Percentiles rank a stretch among this genome's conserved stretches.
Conservation (phyloP, 2,888 invertebrate genomes). For the Myathropa florea region DNA sequence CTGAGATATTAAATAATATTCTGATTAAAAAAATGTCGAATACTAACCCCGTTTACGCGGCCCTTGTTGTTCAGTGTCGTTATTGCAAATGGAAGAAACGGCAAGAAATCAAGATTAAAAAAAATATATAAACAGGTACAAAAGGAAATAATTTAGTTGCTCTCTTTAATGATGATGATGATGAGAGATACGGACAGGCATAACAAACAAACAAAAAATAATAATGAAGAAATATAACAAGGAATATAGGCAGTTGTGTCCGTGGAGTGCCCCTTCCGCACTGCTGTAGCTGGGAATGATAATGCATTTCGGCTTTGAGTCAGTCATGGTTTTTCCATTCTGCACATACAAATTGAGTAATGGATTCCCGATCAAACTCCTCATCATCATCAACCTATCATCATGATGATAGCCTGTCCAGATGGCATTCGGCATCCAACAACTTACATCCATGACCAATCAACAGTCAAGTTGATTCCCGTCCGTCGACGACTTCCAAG, state of each 20-base stretch:
- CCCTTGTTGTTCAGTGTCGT: slow-evolving; percentile 65
- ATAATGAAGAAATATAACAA: slow-evolving; percentile 6
- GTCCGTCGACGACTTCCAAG: slow-evolving; percentile 50
- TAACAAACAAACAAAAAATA: slow-evolving; percentile 21
- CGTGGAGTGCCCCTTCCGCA: background rate
- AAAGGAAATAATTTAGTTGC: slow-evolving; percentile 57
- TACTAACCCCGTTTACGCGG: slow-evolving; percentile 71
- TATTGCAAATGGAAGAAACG: slow-evolving; percentile 62
- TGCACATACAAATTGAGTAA: slow-evolving; percentile 58
- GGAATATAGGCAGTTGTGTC: background rate
- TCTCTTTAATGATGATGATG: slow-evolving; percentile 69
- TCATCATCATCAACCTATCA: slow-evolving; percentile 56
- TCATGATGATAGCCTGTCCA: slow-evolving; percentile 4
- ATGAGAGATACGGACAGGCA: slow-evolving; percentile 38
- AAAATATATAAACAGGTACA: slow-evolving; percentile 55
- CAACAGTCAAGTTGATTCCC: slow-evolving; percentile 63
- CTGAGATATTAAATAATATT: background rate
- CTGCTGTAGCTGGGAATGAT: slow-evolving; percentile 29
- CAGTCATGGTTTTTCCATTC: slow-evolving; percentile 12
- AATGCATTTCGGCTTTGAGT: slow-evolving; percentile 11
- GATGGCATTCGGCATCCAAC: slow-evolving; percentile 1
- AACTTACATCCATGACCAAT: slow-evolving; percentile 71
- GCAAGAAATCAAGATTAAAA: slow-evolving; percentile 45
- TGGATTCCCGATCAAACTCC: slow-evolving; percentile 63
- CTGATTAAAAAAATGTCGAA: background rate